Evolutionary conservation across 2,797 vertebrate genomes (phyloP).

Genomic region (Acanthiza pusilla): DNA sequence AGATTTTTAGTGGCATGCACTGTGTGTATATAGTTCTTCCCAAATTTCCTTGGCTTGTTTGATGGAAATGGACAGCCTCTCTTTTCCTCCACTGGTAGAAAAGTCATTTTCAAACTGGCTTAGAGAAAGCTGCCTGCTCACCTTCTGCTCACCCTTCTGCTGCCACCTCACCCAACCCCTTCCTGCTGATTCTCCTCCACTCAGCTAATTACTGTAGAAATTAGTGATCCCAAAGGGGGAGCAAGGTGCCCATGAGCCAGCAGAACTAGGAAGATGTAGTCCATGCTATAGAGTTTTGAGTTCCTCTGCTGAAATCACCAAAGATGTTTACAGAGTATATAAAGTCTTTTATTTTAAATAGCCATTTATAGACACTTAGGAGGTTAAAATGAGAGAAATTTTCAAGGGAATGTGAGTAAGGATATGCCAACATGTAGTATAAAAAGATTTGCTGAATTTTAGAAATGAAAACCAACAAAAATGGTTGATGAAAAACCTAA

Average conservation of each 20-base stretch:
- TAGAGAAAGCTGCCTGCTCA: neutral
- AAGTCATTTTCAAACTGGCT: neutral
- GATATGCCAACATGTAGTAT: neutral
- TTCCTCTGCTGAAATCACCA: neutral
- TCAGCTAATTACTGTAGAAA: neutral
- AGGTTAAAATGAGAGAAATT: neutral
- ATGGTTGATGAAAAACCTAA: neutral
- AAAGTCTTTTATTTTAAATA: neutral
- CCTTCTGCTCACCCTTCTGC: neutral
- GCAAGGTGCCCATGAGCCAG: neutral
- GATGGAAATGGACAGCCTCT: neutral
- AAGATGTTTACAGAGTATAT: neutral
- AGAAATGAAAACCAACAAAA: neutral
- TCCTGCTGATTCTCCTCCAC: neutral
- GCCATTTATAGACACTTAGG: neutral
- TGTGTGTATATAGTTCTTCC: neutral
- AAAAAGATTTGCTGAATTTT: neutral
- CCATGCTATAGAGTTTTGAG: neutral
- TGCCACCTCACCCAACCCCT: neutral
- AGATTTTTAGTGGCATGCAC: neutral
- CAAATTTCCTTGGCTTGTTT: neutral
- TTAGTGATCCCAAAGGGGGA: neutral
- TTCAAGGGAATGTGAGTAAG: neutral
- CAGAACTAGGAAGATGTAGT: neutral
- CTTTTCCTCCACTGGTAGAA: neutral